Evolutionary conservation across 2,113 vertebrate genomes (phyloP).

Genomic region (Oostethus manadensis): DNA sequence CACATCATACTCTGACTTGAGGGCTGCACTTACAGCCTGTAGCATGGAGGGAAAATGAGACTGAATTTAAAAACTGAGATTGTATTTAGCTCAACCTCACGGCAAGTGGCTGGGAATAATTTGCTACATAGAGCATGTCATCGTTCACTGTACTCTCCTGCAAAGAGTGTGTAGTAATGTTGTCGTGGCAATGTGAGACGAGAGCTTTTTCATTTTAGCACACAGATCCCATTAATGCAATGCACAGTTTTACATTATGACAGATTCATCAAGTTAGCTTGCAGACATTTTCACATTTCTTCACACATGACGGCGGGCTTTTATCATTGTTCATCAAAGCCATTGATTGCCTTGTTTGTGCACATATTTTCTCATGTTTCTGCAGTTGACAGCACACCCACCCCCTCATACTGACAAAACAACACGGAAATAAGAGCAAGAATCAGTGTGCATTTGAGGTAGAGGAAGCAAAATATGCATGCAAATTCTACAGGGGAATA

Average conservation of each 20-base stretch:
- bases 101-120: background rate
- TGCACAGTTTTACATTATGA: background rate
- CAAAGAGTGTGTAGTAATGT: background rate
- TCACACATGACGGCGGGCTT: background rate
- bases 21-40: constrained; percentile 70
- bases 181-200: background rate
- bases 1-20: constrained; percentile 80
- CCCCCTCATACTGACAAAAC: background rate
- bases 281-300: background rate
- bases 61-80: background rate
- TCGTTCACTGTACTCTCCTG: background rate
- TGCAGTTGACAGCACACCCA: background rate
- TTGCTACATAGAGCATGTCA: background rate
- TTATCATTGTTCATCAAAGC: constrained; percentile 6
- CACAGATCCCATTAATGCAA: background rate
- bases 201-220: background rate
- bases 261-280: background rate
- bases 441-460: background rate
- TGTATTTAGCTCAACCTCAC: background rate
- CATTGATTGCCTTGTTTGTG: constrained; percentile 5
- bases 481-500: background rate
- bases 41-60: constrained; percentile 11
- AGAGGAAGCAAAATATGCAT: background rate
- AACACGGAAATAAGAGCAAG: background rate
- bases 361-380: background rate